Evolutionary conservation across 1,140 invertebrate genomes (phyloP), one percentile per base, ranked within the genome.

Genomic region (Drosophila arizonae): DNA sequence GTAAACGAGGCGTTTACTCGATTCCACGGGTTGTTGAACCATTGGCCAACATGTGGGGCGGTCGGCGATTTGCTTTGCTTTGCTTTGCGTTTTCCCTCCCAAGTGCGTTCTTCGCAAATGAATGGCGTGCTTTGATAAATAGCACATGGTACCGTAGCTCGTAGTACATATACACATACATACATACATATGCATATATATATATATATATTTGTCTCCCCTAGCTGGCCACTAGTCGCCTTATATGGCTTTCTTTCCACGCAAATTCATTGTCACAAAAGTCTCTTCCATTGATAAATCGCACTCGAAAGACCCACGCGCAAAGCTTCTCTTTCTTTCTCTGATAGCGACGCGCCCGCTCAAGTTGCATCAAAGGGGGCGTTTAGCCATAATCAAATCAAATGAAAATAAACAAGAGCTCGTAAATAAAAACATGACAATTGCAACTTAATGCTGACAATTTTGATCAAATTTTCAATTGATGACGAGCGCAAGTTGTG

Each of bases 91-190:
- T 58, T 45, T 56, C 6, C 28, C 45, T 30, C 33, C 43, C 39
- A 62, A 61, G 66, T 58, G 62, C 52, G 51, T 61, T 69, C 66
- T 65, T 70, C 30, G 51, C 68, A 43, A 60, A 79, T 79, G 76
- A 79, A 79, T 76, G 60, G 70, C 60, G 54, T 45, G 76, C 76
- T 79, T 79, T 79, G 76, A 78, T 68, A 76, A 72, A 76, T 76
- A 52, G 63, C 70, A 57, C 70, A 72, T 68, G 64, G 52, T 50
- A 54, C 45, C 60, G 56, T 62, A 67, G 17, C n/a, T 33, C 8
- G 3, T 24, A 24, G 2, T 24, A 24, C 21, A 24, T 24, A 24
- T 24, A 24, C 21, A 24, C 17, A 17, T 6, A 36, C 3, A 36
- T 11, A 36, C 10, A 36, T 36, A n/a, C 17, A 11, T 30, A 43